Evolutionary conservation across 2,113 vertebrate species (phyloP).

Genomic region (Sinocyclocheilus anophthalmus): DNA sequence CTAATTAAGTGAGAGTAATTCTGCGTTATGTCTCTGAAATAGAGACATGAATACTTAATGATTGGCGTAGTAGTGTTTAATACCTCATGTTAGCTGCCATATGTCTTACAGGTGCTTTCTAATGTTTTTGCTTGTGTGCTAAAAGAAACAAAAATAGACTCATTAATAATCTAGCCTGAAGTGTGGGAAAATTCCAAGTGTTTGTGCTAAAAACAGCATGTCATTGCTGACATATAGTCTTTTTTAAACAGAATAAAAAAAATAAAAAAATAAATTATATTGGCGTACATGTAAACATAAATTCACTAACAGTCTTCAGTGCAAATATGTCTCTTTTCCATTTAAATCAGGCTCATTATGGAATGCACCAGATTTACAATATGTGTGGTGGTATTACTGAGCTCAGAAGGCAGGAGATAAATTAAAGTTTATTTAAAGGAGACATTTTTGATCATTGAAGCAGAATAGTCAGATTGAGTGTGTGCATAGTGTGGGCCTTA

Average conservation of each 20-base stretch:
- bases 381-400: neutral
- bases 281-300: neutral
- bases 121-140: neutral
- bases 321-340: neutral
- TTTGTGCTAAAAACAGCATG: neutral
- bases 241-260: neutral
- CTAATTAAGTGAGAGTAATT: conserved; percentile 73
- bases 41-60: conserved; percentile 71
- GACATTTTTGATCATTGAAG: neutral
- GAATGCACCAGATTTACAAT: neutral
- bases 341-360: neutral
- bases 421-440: neutral
- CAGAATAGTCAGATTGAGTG: neutral
- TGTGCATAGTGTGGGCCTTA: neutral
- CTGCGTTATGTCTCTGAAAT: conserved; percentile 65
- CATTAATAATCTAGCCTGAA: neutral
- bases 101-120: neutral
- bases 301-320: neutral
- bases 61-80: conserved; percentile 66
- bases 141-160: neutral
- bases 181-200: neutral
- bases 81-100: conserved; percentile 49
- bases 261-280: too few species aligned
- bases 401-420: neutral
- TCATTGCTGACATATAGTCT: neutral